phyloP scores from a whole-genome alignment of 1,140 invertebrate genomes.

The Leptinotarsa defecta region DNA sequence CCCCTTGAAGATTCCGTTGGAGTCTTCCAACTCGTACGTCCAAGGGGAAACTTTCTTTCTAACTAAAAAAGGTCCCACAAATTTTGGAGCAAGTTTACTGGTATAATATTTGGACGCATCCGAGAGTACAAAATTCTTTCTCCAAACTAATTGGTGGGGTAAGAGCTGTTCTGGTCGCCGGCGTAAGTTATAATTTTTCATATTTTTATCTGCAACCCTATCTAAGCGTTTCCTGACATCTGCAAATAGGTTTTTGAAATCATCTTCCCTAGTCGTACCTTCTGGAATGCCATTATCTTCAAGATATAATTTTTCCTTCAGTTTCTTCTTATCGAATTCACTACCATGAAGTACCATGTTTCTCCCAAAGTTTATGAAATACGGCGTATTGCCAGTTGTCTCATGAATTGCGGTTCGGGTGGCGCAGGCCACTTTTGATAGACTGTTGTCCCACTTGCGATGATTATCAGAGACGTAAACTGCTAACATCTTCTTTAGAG shows the following conservation, averaged over 20 bases:
- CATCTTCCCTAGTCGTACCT: background rate
- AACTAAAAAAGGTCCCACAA: slow-evolving; percentile 24
- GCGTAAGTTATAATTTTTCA: background rate
- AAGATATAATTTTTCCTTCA: background rate
- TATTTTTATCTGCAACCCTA: background rate
- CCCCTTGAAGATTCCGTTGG: background rate
- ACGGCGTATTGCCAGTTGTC: slow-evolving; percentile 45
- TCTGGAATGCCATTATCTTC: background rate
- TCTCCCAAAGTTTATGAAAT: slow-evolving; percentile 40
- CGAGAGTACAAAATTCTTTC: slow-evolving; percentile 29
- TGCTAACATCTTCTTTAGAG: slow-evolving; percentile 47
- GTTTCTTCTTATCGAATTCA: background rate
- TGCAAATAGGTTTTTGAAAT: background rate
- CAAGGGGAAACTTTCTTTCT: slow-evolving; percentile 25
- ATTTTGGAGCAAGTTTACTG: slow-evolving; percentile 29
- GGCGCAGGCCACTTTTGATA: slow-evolving; percentile 43
- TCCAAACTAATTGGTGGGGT: slow-evolving; percentile 10
- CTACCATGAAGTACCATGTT: slow-evolving; percentile 30
- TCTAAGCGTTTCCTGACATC: background rate
- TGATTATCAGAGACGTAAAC: slow-evolving; percentile 49
- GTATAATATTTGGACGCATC: slow-evolving; percentile 30
- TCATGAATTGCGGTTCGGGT: slow-evolving; percentile 47
- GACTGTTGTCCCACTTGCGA: slow-evolving; percentile 46
- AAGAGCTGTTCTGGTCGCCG: slow-evolving; percentile 12
- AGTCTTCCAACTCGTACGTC: slow-evolving; percentile 24